Conservation (phyloP, 1,140 invertebrate genomes). For the Drosophila sucinea region DNA sequence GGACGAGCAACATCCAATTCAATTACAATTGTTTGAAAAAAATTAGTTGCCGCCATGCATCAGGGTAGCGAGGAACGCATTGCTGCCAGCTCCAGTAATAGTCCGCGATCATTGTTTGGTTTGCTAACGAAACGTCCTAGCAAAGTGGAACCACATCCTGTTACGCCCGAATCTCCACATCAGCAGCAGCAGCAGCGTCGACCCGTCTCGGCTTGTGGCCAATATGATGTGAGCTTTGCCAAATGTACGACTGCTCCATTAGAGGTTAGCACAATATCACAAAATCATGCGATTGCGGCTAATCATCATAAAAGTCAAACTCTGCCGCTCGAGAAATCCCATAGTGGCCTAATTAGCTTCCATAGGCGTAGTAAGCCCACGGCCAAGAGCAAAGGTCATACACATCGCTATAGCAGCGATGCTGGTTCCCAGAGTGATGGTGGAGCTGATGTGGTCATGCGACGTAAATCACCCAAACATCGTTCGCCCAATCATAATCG, state of each 20-base stretch:
- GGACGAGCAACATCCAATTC: conserved; percentile 1
- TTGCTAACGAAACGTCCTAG: conserved; percentile 68
- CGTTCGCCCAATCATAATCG: conserved; percentile 78
- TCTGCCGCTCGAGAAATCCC: conserved; percentile 69
- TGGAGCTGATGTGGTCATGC: conserved; percentile 64
- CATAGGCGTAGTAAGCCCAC: conserved; percentile 63
- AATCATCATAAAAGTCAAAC: conserved; percentile 71
- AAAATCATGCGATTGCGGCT: conserved; percentile 33
- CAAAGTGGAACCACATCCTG: conserved; percentile 67
- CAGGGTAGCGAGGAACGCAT: conserved; percentile 75
- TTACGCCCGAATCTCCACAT: conserved; percentile 63
- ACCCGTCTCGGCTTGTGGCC: conserved; percentile 55
- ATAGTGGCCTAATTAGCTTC: conserved; percentile 73
- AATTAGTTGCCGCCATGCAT: conserved; percentile 46
- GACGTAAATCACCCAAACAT: conserved; percentile 71
- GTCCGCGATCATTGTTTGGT: conserved; percentile 62
- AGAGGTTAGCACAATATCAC: conserved; percentile 1
- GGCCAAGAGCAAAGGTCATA: conserved; percentile 59
- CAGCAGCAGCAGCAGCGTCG: conserved; percentile 48
- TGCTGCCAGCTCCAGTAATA: conserved; percentile 63
- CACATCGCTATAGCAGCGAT: conserved; percentile 70
- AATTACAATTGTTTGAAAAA: not conserved
- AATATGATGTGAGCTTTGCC: conserved; percentile 71
- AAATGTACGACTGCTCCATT: conserved; percentile 38
- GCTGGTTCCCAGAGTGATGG: conserved; percentile 71